Conservation (phyloP, 2,113 vertebrate genomes). For the Pipra filicauda region DNA sequence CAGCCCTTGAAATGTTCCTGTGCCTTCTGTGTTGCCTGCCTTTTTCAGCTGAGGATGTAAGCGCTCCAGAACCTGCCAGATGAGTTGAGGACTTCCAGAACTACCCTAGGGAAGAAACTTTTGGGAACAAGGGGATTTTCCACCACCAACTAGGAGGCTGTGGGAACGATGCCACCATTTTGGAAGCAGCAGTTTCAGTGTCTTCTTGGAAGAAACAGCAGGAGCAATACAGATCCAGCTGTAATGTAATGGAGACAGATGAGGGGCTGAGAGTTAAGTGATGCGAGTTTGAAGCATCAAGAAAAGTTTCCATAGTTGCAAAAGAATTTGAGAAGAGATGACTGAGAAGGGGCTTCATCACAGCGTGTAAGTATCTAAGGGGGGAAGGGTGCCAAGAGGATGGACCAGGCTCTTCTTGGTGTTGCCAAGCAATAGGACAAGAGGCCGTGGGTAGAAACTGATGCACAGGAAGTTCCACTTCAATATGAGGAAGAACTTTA, state of each 20-base stretch:
- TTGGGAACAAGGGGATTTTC: neutral
- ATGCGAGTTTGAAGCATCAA: neutral
- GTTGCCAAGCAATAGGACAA: neutral
- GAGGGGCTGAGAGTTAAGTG: neutral
- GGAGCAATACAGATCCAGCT: neutral
- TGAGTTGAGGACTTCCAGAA: neutral
- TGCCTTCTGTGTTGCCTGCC: neutral
- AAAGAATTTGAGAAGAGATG: neutral
- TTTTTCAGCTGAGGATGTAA: neutral
- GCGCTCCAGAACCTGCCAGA: neutral
- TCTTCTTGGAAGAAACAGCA: neutral
- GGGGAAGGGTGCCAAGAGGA: neutral
- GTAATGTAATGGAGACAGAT: neutral
- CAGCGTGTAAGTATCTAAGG: neutral
- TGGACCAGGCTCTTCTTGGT: neutral
- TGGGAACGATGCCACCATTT: fast-evolving
- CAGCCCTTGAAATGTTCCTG: neutral
- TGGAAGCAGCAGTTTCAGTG: neutral
- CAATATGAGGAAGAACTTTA: neutral
- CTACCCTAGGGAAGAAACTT: neutral
- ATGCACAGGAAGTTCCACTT: no score
- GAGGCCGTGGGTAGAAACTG: neutral
- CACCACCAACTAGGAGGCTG: fast-evolving
- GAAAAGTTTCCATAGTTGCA: neutral
- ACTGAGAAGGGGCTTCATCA: neutral